Conservation (phyloP, 2,113 vertebrate genomes). For the Trematomus loennbergii region DNA sequence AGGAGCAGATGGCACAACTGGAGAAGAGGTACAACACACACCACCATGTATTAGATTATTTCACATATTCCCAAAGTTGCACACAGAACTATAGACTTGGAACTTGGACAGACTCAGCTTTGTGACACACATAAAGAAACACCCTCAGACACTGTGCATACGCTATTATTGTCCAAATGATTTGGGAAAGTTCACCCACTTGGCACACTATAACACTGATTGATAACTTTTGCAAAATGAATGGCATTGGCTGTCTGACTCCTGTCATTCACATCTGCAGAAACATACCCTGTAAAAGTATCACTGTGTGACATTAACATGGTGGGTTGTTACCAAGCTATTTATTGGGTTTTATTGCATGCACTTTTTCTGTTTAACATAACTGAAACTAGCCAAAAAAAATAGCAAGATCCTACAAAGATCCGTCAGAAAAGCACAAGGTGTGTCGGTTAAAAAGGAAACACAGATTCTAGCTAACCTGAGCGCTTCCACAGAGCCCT, state of each 20-base stretch:
- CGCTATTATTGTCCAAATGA: not conserved
- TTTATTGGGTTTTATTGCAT: not conserved
- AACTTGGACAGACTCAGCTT: not conserved
- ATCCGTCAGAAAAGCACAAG: not conserved
- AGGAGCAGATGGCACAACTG: constrained; percentile 89
- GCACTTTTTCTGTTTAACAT: not conserved
- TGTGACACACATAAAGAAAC: too few species aligned
- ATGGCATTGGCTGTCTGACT: not conserved
- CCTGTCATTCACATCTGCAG: constrained; percentile 1
- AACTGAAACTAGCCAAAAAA: not conserved
- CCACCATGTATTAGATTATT: constrained; percentile 1
- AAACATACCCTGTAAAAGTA: not conserved
- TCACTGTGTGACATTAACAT: not conserved
- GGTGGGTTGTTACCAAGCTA: not conserved
- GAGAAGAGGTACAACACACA: constrained; percentile 86
- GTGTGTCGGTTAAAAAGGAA: constrained; percentile 38
- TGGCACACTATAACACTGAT: too few species aligned
- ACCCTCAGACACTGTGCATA: not conserved
- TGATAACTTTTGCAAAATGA: not conserved
- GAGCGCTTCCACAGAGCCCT: constrained; percentile 61
- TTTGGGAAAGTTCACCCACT: not conserved
- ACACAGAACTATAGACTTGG: not conserved
- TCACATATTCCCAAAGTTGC: not conserved
- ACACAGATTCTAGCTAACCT: constrained; percentile 36
- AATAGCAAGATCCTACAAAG: not conserved